Evolutionary conservation across 1,140 invertebrate species (phyloP).

Genomic region (Papilio xuthus): DNA sequence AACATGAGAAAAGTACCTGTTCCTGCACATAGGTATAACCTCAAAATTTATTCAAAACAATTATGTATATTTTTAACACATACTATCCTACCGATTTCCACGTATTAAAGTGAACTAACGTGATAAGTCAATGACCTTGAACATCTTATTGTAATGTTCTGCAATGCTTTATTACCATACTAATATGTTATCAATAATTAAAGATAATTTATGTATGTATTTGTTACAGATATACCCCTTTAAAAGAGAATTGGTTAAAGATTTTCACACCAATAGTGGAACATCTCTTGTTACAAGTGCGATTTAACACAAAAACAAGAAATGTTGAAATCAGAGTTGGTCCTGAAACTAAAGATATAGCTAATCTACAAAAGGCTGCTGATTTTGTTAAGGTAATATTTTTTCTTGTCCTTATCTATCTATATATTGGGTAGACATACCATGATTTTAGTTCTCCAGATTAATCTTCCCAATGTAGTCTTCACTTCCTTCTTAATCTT

Average conservation of each 20-base stretch:
- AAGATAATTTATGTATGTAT: conserved; percentile 76
- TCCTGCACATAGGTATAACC: conserved; percentile 82
- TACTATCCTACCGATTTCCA: too few species aligned
- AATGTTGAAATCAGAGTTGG: conserved; percentile 93
- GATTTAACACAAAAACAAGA: conserved; percentile 96
- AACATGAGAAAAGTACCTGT: conserved; percentile 85
- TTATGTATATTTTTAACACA: conserved; percentile 15
- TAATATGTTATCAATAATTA: too few species aligned
- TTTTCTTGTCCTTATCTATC: background rate
- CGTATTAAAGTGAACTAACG: too few species aligned
- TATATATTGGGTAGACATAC: too few species aligned
- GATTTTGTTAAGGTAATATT: conserved; percentile 94
- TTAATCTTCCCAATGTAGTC: too few species aligned
- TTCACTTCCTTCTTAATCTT: too few species aligned
- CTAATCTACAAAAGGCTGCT: conserved; percentile 97
- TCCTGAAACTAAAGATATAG: conserved; percentile 92
- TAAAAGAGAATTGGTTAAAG: conserved; percentile 98
- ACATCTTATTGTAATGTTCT: too few species aligned
- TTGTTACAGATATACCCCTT: conserved; percentile 91
- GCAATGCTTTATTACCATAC: too few species aligned
- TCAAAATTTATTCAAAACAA: conserved; percentile 44
- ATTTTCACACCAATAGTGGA: conserved; percentile 98
- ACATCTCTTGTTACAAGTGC: conserved; percentile 95
- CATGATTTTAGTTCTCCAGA: too few species aligned
- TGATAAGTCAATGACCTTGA: too few species aligned